These are phyloP conservation scores for Lytechinus pictus DNA, from an alignment of 35 echinoderm and acorn worm species.

Conservation along the genomic window DNA sequence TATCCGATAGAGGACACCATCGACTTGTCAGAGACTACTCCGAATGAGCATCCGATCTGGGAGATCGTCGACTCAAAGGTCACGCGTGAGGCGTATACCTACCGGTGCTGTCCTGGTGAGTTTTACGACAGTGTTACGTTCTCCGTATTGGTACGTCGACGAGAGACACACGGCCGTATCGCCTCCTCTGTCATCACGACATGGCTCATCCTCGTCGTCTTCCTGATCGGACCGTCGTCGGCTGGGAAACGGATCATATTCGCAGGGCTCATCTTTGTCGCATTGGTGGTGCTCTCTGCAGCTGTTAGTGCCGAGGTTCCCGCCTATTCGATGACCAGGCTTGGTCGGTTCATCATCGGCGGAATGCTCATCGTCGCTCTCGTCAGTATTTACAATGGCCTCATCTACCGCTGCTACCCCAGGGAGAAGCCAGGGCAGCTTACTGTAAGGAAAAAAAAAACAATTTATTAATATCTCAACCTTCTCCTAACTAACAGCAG, in stretches of 20 bases:
- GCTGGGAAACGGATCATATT: neutral
- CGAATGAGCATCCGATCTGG: neutral
- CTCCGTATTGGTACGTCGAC: neutral
- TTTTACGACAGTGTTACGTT: neutral
- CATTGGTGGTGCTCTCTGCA: neutral
- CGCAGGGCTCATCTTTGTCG: neutral
- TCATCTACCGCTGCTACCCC: neutral
- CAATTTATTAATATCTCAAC: no score
- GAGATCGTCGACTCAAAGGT: neutral
- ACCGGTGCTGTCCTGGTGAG: neutral
- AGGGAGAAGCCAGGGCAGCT: neutral
- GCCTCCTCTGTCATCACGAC: neutral
- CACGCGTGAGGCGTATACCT: neutral
- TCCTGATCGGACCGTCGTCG: neutral
- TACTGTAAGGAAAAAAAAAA: neutral
- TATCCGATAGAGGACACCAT: neutral
- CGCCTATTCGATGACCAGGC: neutral
- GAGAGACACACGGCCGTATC: neutral
- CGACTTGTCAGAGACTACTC: neutral
- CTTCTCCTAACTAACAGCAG: no score
- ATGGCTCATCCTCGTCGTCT: constrained; percentile 28
- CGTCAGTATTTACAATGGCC: neutral
- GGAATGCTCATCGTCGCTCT: neutral
- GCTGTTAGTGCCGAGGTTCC: neutral
- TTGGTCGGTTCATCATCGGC: neutral